These are phyloP conservation scores for Oreotrochilus melanogaster DNA, from an alignment of 2,113 vertebrate genomes.

Conservation along the genomic window DNA sequence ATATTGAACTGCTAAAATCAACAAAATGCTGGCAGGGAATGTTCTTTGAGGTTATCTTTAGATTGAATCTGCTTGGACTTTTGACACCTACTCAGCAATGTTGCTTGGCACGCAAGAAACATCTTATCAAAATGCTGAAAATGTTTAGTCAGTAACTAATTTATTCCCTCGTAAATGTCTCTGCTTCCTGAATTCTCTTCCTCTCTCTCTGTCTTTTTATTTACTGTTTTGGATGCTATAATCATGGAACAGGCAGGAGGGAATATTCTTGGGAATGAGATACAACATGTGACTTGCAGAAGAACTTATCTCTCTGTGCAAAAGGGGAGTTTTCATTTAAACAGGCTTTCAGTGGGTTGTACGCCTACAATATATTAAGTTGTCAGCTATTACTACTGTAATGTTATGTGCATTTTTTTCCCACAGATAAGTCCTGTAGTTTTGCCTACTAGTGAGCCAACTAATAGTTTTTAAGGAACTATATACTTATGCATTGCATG, in stretches of 20 bases:
- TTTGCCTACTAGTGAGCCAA: not conserved
- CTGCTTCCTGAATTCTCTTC: not conserved
- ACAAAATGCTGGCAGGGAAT: slow-evolving; percentile 62
- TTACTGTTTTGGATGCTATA: not conserved
- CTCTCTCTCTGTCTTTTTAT: not conserved
- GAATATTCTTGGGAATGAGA: not conserved
- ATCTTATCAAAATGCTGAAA: slow-evolving; percentile 57
- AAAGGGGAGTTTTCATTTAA: not conserved
- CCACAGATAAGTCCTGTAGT: not conserved
- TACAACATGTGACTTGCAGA: not conserved
- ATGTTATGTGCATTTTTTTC: not conserved
- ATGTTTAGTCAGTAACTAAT: slow-evolving; percentile 34
- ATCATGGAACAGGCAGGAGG: not conserved
- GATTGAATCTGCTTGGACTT: slow-evolving; percentile 66
- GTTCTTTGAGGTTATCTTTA: slow-evolving; percentile 68
- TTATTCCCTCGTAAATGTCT: not conserved
- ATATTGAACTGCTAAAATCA: slow-evolving; percentile 65
- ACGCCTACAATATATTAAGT: not conserved
- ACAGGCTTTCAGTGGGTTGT: not conserved
- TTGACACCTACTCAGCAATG: slow-evolving; percentile 70
- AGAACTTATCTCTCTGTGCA: not conserved
- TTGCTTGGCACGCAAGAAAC: slow-evolving; percentile 47
- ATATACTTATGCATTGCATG: not conserved
- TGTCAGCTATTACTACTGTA: not conserved
- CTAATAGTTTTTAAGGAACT: not conserved